These are phyloP conservation scores for Spilosoma lubricipeda DNA, from an alignment of 2,888 invertebrate genomes.

Conservation along the genomic window DNA sequence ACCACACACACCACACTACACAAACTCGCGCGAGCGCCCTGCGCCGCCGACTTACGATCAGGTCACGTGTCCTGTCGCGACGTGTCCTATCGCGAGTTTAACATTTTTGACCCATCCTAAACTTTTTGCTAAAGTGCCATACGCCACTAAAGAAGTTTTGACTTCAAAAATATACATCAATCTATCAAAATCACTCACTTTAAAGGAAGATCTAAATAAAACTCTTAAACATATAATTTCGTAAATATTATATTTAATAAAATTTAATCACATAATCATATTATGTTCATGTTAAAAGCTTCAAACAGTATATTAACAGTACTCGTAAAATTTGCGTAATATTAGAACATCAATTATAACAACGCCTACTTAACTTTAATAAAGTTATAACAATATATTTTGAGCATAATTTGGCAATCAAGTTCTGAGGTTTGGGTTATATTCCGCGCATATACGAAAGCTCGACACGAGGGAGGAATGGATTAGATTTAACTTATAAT, in stretches of 20 bases:
- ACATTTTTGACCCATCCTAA: too few relatives aligned
- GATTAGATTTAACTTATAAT: not conserved
- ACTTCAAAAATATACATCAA: too few relatives aligned
- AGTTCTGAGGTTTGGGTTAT: not conserved
- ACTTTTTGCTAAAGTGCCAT: too few relatives aligned
- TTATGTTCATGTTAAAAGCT: constrained; percentile 13
- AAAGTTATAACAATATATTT: constrained; percentile 1
- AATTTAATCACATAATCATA: constrained; percentile 4
- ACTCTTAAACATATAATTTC: not conserved
- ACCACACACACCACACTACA: too few relatives aligned
- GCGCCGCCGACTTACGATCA: too few relatives aligned
- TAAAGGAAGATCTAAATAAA: not conserved
- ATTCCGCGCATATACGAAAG: not conserved
- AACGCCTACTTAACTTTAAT: not conserved
- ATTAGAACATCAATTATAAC: constrained; percentile 3
- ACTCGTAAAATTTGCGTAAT: constrained; percentile 30
- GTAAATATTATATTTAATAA: not conserved
- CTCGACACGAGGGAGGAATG: not conserved
- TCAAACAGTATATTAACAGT: constrained; percentile 33
- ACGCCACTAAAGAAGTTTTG: too few relatives aligned
- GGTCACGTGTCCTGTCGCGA: too few relatives aligned
- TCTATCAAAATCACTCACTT: not conserved
- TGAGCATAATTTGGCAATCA: constrained; percentile 9
- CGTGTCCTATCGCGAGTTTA: too few relatives aligned
- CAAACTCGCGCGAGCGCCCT: too few relatives aligned